These are phyloP conservation scores for Prorops nasuta DNA, from an alignment of 1,140 invertebrate genomes.

Conservation along the genomic window DNA sequence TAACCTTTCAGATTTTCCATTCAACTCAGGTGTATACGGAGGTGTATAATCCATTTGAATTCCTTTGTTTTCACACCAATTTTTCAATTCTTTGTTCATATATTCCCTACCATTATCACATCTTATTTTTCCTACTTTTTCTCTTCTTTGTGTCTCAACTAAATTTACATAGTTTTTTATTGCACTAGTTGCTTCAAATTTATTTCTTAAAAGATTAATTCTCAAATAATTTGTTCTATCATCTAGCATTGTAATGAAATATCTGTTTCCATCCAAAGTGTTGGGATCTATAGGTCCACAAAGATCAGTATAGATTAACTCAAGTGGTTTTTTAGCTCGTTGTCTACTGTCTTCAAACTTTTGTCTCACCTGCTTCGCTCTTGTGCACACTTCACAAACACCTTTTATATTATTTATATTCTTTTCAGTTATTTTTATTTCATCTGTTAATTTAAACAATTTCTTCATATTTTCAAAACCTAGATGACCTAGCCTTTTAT, in stretches of 20 bases:
- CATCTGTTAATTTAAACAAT: not conserved
- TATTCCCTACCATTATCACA: not conserved
- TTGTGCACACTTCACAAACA: not conserved
- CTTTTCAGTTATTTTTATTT: slow-evolving; percentile 3
- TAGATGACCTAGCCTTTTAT: not conserved
- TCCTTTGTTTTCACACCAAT: not conserved
- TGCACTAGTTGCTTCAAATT: not conserved
- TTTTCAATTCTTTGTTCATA: not conserved
- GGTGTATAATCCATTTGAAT: not conserved
- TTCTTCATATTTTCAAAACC: not conserved
- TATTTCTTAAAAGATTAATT: not conserved
- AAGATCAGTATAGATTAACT: not conserved
- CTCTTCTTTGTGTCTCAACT: not conserved
- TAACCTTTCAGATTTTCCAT: not conserved
- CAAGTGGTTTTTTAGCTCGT: not conserved
- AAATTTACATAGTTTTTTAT: not conserved
- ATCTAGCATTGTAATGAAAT: not conserved
- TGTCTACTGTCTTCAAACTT: not conserved
- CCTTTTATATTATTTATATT: not conserved
- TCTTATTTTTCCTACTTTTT: not conserved
- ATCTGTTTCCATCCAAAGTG: not conserved
- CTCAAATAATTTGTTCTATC: not conserved
- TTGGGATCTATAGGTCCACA: too few relatives aligned
- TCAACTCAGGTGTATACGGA: not conserved
- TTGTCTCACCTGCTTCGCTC: not conserved